Conservation (phyloP, 2,797 vertebrate genomes). For the Myotis daubentonii region DNA sequence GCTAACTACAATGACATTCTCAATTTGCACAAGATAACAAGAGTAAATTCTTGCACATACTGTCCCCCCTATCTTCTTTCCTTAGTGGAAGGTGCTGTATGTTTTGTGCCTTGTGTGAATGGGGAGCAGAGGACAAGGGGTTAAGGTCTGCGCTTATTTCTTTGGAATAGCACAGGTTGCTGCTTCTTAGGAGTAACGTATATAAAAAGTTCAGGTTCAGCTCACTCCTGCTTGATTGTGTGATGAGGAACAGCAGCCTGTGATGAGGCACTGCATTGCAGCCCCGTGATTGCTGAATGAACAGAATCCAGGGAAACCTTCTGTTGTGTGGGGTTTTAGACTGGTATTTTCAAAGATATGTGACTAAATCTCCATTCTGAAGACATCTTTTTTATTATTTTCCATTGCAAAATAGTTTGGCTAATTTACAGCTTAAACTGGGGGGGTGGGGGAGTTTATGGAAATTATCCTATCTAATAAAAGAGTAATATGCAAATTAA, state of each 20-base stretch:
- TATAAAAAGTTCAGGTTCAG: background rate
- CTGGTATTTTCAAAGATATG: background rate
- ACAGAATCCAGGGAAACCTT: background rate
- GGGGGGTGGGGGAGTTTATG: background rate
- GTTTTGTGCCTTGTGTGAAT: background rate
- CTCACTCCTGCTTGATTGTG: background rate
- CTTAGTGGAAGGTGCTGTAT: background rate
- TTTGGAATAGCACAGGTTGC: background rate
- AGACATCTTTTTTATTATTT: constrained; percentile 47
- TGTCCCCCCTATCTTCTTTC: background rate
- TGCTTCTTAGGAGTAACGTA: background rate
- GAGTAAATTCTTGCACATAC: background rate
- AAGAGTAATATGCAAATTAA: too few relatives aligned
- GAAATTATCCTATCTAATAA: background rate
- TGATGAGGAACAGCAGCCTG: background rate
- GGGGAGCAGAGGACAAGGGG: background rate
- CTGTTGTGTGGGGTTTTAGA: background rate
- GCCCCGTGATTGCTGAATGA: background rate
- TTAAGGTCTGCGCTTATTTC: background rate
- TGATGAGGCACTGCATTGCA: constrained; percentile 2
- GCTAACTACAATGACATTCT: background rate
- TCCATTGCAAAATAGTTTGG: background rate
- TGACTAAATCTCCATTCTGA: background rate
- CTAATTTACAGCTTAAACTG: constrained; percentile 33
- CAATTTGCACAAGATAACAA: background rate